Base-by-base conservation (phyloP, 2,113 vertebrate genomes). In the Macrotis lagotis region DNA sequence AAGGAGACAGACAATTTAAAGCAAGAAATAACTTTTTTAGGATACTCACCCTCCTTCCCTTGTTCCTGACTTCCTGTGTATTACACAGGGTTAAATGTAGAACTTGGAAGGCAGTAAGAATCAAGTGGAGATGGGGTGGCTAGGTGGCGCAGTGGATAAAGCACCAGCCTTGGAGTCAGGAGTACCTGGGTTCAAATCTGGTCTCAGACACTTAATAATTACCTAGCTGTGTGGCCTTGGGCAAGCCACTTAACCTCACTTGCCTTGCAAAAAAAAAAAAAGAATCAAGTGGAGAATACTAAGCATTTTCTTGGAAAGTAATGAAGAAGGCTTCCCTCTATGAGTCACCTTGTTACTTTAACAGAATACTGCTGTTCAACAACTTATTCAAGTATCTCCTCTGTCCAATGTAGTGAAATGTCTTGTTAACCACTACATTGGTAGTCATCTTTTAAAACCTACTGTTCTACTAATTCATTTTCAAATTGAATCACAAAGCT, bases 1-100 rank as follows among this genome's bases (percentile, higher is more conserved):
- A 19, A 50, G 25, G 90, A 91, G 52, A n/a, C 50, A 95, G 88
- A 93, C 8, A 93, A 59, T 91, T 66, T 89, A 44, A 7, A 91
- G 50, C 59, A 93, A 19, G 37, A 91, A 94, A 90, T 50, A 50
- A 91, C 50, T 31, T 50, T 55, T 91, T 31, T 2, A 52, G 48
- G 37, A 95, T 48, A 25, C 50, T 92, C 25, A 3, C 50, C n/a
- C 31, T 91, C 49, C 48, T 95, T 93, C 19, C 51, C 47, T 83
- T 96, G 37, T 88, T 26, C 37, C 74, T 92, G 5, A 88, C 48
- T 31, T 92, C 24, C n/a, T 24, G 66, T 44, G 16, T 22, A 83
- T 83, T 1, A 44, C 16, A 88, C 31, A 26, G 31, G 25, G 59
- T 44, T 55, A 9, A 26, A 25, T 55, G 26, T 10, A 55, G 53